Conservation (phyloP, 2,888 invertebrate species). For the Amblyjoppa proteus region DNA sequence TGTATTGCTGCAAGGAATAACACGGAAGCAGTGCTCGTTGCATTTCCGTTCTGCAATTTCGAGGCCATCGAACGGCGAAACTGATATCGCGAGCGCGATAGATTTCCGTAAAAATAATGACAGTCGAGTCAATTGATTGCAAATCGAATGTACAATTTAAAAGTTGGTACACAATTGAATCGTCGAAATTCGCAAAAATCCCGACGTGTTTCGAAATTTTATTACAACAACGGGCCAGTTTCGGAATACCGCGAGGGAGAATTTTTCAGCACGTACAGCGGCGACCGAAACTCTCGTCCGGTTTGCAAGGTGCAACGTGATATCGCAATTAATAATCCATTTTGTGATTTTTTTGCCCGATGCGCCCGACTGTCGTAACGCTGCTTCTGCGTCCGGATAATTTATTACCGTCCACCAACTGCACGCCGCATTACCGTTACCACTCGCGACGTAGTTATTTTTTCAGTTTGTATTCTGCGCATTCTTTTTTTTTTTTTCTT, state of each 20-base stretch:
- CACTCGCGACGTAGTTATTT: slow-evolving; percentile 55
- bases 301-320: slow-evolving; percentile 64
- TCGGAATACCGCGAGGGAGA: slow-evolving; percentile 4
- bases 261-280: slow-evolving; percentile 35
- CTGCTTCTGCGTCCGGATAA: slow-evolving; percentile 73
- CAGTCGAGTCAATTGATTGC: no score
- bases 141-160: no score
- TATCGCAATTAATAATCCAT: slow-evolving; percentile 82
- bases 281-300: slow-evolving; percentile 62
- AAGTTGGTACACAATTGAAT: background rate
- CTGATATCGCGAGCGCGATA: background rate
- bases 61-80: background rate
- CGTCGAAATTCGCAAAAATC: background rate
- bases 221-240: background rate
- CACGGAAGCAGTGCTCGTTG: background rate
- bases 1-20: slow-evolving; percentile 27
- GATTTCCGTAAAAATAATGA: background rate
- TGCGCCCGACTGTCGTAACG: slow-evolving; percentile 65
- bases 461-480: slow-evolving; percentile 33
- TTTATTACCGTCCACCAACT: slow-evolving; percentile 78
- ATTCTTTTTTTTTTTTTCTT: slow-evolving; percentile 20
- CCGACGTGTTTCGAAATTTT: background rate
- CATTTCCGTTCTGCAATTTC: background rate
- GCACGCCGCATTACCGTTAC: slow-evolving; percentile 74
- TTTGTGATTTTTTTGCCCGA: slow-evolving; percentile 74